Percentiles rank a stretch among this genome's conserved stretches.
Conservation (phyloP, 2,797 vertebrate species). For the Distichodus sexfasciatus region DNA sequence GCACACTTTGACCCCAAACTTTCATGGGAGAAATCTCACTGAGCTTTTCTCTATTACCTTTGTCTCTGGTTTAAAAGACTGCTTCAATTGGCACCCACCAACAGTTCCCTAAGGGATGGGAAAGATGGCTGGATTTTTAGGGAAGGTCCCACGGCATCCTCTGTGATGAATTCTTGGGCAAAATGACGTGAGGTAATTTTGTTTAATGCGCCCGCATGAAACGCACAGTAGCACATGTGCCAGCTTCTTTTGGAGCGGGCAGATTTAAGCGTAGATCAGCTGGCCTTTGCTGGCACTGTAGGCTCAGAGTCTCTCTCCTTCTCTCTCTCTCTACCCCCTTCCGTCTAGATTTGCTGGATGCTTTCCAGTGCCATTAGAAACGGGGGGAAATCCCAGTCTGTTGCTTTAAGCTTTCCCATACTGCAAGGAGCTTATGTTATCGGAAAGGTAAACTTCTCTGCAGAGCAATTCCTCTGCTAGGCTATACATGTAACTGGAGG, state of each 20-base stretch:
- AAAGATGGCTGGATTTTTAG: slow-evolving; percentile 36
- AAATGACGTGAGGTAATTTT: slow-evolving; percentile 16
- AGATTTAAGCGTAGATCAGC: slow-evolving; percentile 63
- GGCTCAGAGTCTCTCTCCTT: slow-evolving; percentile 69
- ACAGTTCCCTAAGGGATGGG: slow-evolving; percentile 23
- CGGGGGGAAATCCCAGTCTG: slow-evolving; percentile 89
- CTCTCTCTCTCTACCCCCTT: slow-evolving; percentile 60
- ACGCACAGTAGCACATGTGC: slow-evolving; percentile 39
- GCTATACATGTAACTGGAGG: slow-evolving; percentile 70
- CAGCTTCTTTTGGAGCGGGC: slow-evolving; percentile 49
- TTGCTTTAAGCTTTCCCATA: slow-evolving; percentile 88
- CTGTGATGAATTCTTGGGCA: slow-evolving; percentile 31
- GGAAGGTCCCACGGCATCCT: slow-evolving; percentile 32
- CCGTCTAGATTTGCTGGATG: slow-evolving; percentile 75
- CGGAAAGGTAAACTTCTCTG: slow-evolving; percentile 90
- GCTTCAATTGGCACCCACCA: slow-evolving; percentile 48
- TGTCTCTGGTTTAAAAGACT: slow-evolving; percentile 45
- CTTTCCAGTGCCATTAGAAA: slow-evolving; percentile 81
- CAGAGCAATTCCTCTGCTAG: slow-evolving; percentile 76
- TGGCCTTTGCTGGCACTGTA: slow-evolving; percentile 64
- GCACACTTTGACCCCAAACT: slow-evolving; percentile 67
- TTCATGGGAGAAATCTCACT: slow-evolving; percentile 74
- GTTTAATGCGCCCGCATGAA: slow-evolving; percentile 4
- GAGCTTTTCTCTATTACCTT: slow-evolving; percentile 51
- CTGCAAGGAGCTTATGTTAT: slow-evolving; percentile 89